Evolutionary conservation across 2,888 invertebrate species (phyloP), one percentile per base, ranked within the genome.

Genomic region (Lithophane leautieri): DNA sequence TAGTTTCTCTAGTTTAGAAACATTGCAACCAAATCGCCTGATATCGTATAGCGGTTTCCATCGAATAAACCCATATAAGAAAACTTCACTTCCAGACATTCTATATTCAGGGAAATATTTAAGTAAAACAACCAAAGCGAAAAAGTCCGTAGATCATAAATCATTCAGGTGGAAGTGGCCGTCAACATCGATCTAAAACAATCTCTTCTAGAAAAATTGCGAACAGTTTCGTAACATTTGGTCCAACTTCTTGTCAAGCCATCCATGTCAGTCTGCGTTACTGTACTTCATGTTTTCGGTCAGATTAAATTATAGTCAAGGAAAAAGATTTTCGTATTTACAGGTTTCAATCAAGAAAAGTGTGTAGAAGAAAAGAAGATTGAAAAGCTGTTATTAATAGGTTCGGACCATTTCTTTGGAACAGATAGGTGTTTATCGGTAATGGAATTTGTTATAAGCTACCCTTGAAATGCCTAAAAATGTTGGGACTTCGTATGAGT

Each of bases 261-360:
- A 89, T 88, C 81, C 85, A 76, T 79, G 89, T 89, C 89, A 87
- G 74, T 67, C 60, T 78, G 69, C 25, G 85, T 89, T 89, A 88
- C 80, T 70, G 73, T 42, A 76, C 54, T 85, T 81, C 75, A 81
- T 76, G 72, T 89, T 81, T 81, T 83, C 79, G 80, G 85, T 87
- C 88, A 88, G 82, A 85, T 88, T 76, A 80, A 75, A 83, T 89
- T 89, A 86, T 78, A 85, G 78, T 88, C 82, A 80, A 75, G 73
- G 80, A 85, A 85, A 86, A 85, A 79, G 78, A 86, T 82, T 86
- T 81, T 82, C 72, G 83, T 77, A 82, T 84, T 83, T 87, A 83
- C 73, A 84, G 76, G 74, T 82, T 87, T 89, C 89, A 90, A 90
- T 90, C 83, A 87, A 82, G 74, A 82, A 70, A 72, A 90, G 86